Base-by-base conservation (phyloP, 2,888 invertebrate genomes). In the Hirtodrosophila histrioides region DNA sequence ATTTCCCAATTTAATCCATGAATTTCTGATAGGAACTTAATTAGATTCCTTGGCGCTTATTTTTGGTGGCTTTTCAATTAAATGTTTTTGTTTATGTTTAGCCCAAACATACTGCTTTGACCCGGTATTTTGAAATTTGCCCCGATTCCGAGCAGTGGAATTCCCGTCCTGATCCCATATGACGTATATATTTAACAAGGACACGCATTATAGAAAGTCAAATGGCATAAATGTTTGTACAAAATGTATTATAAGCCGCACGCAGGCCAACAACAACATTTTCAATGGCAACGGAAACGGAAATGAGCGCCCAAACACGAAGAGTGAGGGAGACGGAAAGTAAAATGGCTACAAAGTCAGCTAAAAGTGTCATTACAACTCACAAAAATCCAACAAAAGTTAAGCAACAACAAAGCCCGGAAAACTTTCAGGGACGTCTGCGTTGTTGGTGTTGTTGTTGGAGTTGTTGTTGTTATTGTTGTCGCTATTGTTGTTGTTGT, bases 351-450 rank as follows among this genome's bases (percentile, higher is more conserved):
- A 88, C 85, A 83, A 88, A 83, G 87, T 86, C 85, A 86, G 85
- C 88, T 88, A 88, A 83, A 88, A 86, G 88, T 83, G 88, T 86
- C 82, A 83, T 83, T 83, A 86, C 82, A 84, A 70, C 88, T 86
- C 84, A 69, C 88, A 79, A 66, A 86, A 75, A 69, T 70, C 46
- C 57, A 57, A 55, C 61, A 69, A 72, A 78, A 77, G 50, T 64
- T 62, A 37, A 54, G 60, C 61, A 44, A 46, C 33, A 43, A 61
- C 49, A 65, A 86, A 65, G 56, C 62, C 37, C 40, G 45, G 48
- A 66, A 86, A 80, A 82, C 58, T 86, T 82, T 83, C 82, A 83
- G 86, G 86, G 77, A 69, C 80, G 76, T 76, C 79, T 83, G 65
- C 7, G 10, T 33, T 51, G 64, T 45, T 61, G 60, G 50, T 50